Conservation (phyloP, 2,888 invertebrate species). For the Tetramorium bicarinatum region DNA sequence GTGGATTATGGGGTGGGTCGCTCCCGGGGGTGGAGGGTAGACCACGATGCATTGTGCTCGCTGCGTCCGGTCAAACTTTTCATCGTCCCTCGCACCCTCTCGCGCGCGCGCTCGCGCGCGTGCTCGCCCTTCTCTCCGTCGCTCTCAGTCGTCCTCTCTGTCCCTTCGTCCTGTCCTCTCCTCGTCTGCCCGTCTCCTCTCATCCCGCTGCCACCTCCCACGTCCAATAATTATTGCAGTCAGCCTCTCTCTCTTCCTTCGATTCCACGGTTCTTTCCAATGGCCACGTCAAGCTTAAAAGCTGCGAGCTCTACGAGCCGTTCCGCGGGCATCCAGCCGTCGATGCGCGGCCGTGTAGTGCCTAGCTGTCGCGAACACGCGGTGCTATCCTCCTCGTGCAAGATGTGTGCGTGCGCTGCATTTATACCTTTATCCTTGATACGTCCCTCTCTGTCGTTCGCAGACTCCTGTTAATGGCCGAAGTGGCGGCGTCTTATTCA, state of each 20-base stretch:
- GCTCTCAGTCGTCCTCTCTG: constrained; percentile 66
- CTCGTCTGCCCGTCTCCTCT: constrained; percentile 45
- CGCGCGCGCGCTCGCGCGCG: constrained; percentile 13
- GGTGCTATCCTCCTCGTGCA: constrained; percentile 53
- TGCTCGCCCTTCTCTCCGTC: constrained; percentile 62
- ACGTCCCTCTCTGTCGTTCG: constrained; percentile 57
- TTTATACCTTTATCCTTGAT: constrained; percentile 58
- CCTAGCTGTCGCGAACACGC: constrained; percentile 57
- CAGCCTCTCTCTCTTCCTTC: constrained; percentile 77
- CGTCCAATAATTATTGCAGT: constrained; percentile 83
- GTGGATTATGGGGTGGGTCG: constrained; percentile 82
- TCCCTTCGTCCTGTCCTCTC: constrained; percentile 64
- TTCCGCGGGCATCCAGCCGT: constrained; percentile 40
- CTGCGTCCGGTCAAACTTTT: constrained; percentile 78
- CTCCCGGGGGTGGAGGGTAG: constrained; percentile 76
- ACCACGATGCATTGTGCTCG: constrained; percentile 83
- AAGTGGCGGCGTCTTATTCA: constrained; percentile 56
- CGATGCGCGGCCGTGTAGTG: constrained; percentile 54
- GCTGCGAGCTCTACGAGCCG: constrained; percentile 56
- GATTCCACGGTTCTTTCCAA: constrained; percentile 69
- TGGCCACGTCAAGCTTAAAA: constrained; percentile 69
- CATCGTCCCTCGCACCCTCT: constrained; percentile 75
- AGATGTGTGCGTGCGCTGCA: constrained; percentile 51
- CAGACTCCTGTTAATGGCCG: constrained; percentile 57
- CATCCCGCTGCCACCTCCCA: constrained; percentile 64